Percentiles rank a stretch among this genome's conserved stretches.
Evolutionary conservation across 2,888 invertebrate genomes (phyloP).

Genomic region (Camptogramma bilineatum): DNA sequence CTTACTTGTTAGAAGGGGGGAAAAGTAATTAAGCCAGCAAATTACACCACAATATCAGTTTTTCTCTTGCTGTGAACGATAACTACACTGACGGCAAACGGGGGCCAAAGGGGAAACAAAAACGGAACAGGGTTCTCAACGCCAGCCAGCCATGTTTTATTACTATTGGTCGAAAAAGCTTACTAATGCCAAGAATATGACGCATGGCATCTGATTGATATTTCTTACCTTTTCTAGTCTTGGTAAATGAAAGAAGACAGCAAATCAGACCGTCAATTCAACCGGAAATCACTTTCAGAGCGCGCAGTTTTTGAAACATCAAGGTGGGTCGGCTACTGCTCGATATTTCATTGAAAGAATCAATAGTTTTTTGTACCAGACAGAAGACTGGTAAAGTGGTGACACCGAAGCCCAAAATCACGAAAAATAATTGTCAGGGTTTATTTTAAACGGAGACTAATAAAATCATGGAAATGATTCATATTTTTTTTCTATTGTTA

Average conservation of each 20-base stretch:
- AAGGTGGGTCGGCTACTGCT: neutral
- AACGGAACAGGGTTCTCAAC: constrained; percentile 85
- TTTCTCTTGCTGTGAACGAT: constrained; percentile 85
- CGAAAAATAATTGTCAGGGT: no score
- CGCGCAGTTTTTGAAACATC: constrained; percentile 38
- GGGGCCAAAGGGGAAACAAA: constrained; percentile 84
- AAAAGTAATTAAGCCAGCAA: constrained; percentile 84
- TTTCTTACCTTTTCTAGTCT: constrained; percentile 26
- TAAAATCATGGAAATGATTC: no score
- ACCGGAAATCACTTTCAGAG: constrained; percentile 46
- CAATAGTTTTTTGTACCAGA: neutral
- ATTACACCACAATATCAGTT: constrained; percentile 83
- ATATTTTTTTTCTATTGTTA: no score
- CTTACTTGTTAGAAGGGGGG: constrained; percentile 86
- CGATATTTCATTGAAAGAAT: neutral
- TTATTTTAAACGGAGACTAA: no score
- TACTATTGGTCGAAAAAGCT: constrained; percentile 45
- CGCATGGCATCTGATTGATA: constrained; percentile 18
- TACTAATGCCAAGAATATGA: constrained; percentile 38
- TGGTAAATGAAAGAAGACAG: constrained; percentile 29
- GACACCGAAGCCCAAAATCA: no score
- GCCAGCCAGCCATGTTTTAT: constrained; percentile 70
- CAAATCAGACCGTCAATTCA: constrained; percentile 25
- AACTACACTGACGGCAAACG: constrained; percentile 84
- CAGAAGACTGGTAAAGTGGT: no score